These are phyloP conservation scores for Drosophila helvetica DNA, from an alignment of 2,888 invertebrate genomes.

Conservation along the genomic window DNA sequence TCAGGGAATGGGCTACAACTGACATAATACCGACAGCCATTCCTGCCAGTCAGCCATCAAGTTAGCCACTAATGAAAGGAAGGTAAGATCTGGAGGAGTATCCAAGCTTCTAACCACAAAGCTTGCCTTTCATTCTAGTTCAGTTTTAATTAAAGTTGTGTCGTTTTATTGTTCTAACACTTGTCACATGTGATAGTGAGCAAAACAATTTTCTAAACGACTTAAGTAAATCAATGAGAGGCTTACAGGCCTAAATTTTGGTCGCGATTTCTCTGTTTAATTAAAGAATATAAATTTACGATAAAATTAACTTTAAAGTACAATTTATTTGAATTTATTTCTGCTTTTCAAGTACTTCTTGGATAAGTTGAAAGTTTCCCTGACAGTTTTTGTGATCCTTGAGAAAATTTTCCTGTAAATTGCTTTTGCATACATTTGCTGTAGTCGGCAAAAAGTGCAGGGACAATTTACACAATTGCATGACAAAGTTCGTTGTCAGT, in stretches of 20 bases:
- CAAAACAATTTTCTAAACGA: slow-evolving; percentile 15
- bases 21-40: slow-evolving; percentile 38
- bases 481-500: slow-evolving; percentile 9
- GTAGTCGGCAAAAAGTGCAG: slow-evolving; percentile 19
- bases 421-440: slow-evolving; percentile 45
- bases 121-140: too few species aligned
- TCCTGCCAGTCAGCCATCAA: slow-evolving; percentile 39
- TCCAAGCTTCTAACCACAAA: too few species aligned
- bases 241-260: neutral
- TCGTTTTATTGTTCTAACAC: slow-evolving; percentile 25
- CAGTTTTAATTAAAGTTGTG: too few species aligned
- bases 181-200: slow-evolving; percentile 13
- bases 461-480: slow-evolving; percentile 34
- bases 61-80: slow-evolving; percentile 56
- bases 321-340: slow-evolving; percentile 25
- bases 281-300: slow-evolving; percentile 9
- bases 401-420: slow-evolving; percentile 42
- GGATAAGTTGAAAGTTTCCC: slow-evolving; percentile 30
- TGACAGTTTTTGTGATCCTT: slow-evolving; percentile 3
- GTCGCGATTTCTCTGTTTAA: slow-evolving; percentile 26
- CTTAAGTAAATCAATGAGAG: slow-evolving; percentile 11
- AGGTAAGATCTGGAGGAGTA: slow-evolving; percentile 16
- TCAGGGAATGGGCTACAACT: slow-evolving; percentile 27
- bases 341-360: neutral
- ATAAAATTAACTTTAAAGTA: slow-evolving; percentile 15